These are phyloP conservation scores for Psophia crepitans DNA, from an alignment of 2,113 vertebrate genomes.

Conservation along the genomic window DNA sequence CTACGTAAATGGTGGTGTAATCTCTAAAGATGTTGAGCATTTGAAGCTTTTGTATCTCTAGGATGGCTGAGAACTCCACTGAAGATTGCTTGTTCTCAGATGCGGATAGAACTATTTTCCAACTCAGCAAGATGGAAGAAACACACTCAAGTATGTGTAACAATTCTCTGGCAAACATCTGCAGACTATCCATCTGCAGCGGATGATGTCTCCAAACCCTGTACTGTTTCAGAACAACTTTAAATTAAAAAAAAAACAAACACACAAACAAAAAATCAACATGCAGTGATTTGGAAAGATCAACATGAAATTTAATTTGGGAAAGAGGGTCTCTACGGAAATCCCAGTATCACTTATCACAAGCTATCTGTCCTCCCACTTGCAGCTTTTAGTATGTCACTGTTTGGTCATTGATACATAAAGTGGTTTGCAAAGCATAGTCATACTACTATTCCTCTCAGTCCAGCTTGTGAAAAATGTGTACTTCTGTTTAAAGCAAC, in stretches of 20 bases:
- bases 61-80: neutral
- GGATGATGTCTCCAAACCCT: neutral
- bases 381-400: neutral
- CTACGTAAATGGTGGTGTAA: neutral
- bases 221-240: neutral
- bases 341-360: neutral
- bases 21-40: neutral
- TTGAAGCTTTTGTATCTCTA: neutral
- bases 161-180: neutral
- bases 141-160: neutral
- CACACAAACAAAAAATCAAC: neutral
- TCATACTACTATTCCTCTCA: neutral
- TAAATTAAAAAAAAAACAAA: neutral
- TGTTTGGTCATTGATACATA: neutral
- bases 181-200: neutral
- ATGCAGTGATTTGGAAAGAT: neutral
- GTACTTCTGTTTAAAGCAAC: constrained; percentile 28
- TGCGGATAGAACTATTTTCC: neutral
- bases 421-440: neutral
- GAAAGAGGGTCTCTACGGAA: neutral
- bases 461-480: neutral
- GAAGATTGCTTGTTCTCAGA: neutral
- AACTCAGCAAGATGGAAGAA: neutral
- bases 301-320: neutral
- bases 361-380: neutral